A percentile compares a stretch with the other conserved stretches of the same genome.
phyloP scores from a whole-genome alignment of 2,888 invertebrate species.

The Phlogophora meticulosa region DNA sequence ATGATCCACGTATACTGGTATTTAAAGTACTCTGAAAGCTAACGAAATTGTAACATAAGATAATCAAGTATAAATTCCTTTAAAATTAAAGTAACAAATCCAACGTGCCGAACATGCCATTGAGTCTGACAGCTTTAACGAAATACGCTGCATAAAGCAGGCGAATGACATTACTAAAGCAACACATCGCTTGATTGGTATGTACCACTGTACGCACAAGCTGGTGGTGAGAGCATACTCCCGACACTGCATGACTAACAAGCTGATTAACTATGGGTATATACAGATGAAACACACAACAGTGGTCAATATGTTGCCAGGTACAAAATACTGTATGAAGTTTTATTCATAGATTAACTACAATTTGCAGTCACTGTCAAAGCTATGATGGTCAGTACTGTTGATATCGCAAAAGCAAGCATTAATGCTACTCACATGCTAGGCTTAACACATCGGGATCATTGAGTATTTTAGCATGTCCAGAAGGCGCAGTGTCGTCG shows the following conservation, averaged over 20 bases:
- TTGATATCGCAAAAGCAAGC: no score
- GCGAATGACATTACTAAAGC: conserved; percentile 45
- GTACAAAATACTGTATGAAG: no score
- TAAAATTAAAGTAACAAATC: no score
- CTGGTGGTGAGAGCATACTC: conserved; percentile 73
- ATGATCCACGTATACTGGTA: no score
- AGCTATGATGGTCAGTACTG: no score
- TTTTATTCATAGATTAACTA: no score
- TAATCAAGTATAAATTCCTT: background rate
- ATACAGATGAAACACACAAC: background rate
- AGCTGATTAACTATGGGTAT: conserved; percentile 41
- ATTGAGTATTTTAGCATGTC: no score
- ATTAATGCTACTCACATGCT: no score
- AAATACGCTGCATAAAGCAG: conserved; percentile 15
- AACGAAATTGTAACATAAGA: background rate
- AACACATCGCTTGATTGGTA: conserved; percentile 66
- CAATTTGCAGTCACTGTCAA: no score
- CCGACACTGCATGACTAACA: conserved; percentile 67
- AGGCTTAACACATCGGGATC: no score
- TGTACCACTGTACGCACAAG: conserved; percentile 61
- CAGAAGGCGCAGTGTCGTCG: no score
- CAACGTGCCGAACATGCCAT: conserved; percentile 8
- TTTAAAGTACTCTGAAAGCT: background rate
- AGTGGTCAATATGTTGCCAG: background rate
- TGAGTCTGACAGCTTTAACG: conserved; percentile 39